Evolutionary conservation across 2,888 invertebrate genomes (phyloP), one percentile per base, ranked within the genome.

Genomic region (Megalurothrips usitatus): DNA sequence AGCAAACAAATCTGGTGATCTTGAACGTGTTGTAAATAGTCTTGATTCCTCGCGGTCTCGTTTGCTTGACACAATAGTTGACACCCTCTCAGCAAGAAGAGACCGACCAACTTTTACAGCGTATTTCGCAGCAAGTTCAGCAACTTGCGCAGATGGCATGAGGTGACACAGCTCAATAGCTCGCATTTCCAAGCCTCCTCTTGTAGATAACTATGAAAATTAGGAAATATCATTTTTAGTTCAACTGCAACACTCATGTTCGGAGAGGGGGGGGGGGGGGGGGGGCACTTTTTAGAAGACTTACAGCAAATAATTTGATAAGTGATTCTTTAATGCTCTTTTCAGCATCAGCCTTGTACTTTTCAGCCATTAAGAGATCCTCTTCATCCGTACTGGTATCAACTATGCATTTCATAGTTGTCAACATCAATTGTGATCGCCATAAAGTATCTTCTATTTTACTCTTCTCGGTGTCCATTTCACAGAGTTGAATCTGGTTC

Each of bases 251-350:
- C n/a, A n/a, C n/a, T n/a, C n/a, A n/a, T n/a, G n/a, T n/a, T n/a
- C n/a, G n/a, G n/a, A n/a, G n/a, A n/a, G n/a, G n/a, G n/a, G n/a
- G n/a, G n/a, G n/a, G n/a, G n/a, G n/a, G n/a, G n/a, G n/a, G n/a
- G n/a, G n/a, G n/a, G n/a, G n/a, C n/a, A n/a, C n/a, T n/a, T n/a
- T n/a, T n/a, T n/a, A n/a, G 17, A 80, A 17, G 82, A 89, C 92
- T 90, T 87, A 97, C 94, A 79, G 96, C 96, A 89, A 98, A 97
- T 79, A 97, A 87, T 87, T 96, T 96, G 84, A 98, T 91, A n/a
- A 96, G 91, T 9, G 93, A 91, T 86, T 96, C 94, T 83, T 93
- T 91, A 0, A 92, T 90, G 28, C 90, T 87, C 86, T 92, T 93
- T n/a, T 92, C 91, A 19, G 92, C 90, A 49, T 92, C 91, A 4